Conservation (phyloP, 2,113 vertebrate genomes). For the Romanogobio albipinnatus region DNA sequence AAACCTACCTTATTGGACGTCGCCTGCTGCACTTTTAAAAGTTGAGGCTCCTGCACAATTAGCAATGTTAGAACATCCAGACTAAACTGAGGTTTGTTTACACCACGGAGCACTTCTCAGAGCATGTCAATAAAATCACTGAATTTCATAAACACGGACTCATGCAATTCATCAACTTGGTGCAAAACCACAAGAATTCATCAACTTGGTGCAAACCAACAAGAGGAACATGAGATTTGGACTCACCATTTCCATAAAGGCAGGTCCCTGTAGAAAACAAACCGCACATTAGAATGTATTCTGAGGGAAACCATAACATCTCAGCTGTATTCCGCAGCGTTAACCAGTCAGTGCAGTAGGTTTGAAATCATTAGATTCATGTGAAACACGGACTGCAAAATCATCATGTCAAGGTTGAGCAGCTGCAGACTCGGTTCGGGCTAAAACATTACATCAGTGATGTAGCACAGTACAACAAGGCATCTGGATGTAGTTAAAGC, state of each 20-base stretch:
- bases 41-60: background rate
- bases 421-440: background rate
- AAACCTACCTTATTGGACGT: background rate
- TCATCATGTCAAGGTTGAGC: conserved; percentile 71
- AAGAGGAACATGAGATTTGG: background rate
- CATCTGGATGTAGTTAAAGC: background rate
- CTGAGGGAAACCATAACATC: background rate
- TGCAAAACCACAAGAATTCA: conserved; percentile 63
- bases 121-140: conserved; percentile 63
- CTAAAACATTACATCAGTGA: background rate
- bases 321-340: background rate
- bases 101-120: conserved; percentile 58
- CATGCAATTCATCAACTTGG: conserved; percentile 73
- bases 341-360: conserved; percentile 44
- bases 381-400: conserved; percentile 68
- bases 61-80: background rate
- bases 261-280: background rate
- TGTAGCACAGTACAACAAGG: background rate
- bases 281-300: background rate
- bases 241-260: background rate
- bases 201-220: conserved; percentile 55
- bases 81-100: background rate
- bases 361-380: conserved; percentile 49
- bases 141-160: conserved; percentile 49
- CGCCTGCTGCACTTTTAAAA: background rate